A percentile compares a stretch with the other conserved stretches of the same genome.
Evolutionary conservation across 2,888 invertebrate genomes (phyloP).

Genomic region (Euzophera pinguis): DNA sequence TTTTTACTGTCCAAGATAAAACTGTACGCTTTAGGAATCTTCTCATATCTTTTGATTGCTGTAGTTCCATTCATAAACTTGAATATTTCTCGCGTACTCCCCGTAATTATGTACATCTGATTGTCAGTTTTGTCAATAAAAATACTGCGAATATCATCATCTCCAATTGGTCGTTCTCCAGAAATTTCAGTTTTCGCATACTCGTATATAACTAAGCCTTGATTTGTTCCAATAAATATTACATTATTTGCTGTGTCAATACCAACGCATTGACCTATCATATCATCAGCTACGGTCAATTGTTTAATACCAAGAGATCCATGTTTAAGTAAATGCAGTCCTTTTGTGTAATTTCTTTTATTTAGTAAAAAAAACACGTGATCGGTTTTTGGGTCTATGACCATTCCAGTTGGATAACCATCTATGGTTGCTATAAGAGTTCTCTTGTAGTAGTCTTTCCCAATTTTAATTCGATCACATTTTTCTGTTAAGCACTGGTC

Average conservation of each 20-base stretch:
- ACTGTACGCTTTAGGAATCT: slow-evolving; percentile 63
- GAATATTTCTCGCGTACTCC: slow-evolving; percentile 60
- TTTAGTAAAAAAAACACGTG: slow-evolving; percentile 67
- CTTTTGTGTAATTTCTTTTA: slow-evolving; percentile 68
- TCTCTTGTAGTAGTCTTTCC: slow-evolving; percentile 59
- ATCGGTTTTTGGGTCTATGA: slow-evolving; percentile 59
- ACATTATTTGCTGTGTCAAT: slow-evolving; percentile 47
- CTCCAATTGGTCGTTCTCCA: slow-evolving; percentile 64
- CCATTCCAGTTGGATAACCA: slow-evolving; percentile 64
- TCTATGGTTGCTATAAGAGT: slow-evolving; percentile 65
- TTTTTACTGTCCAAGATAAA: slow-evolving; percentile 61
- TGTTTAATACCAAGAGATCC: slow-evolving; percentile 64
- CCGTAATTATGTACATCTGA: slow-evolving; percentile 66
- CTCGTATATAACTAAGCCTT: slow-evolving; percentile 62
- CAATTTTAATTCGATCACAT: slow-evolving; percentile 65
- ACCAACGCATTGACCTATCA: slow-evolving; percentile 61
- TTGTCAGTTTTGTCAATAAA: slow-evolving; percentile 63
- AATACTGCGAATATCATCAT: slow-evolving; percentile 63
- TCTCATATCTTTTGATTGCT: slow-evolving; percentile 63
- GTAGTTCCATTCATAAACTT: slow-evolving; percentile 62
- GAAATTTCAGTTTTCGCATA: slow-evolving; percentile 56
- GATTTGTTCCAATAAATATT: slow-evolving; percentile 67
- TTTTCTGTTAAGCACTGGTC: slow-evolving; percentile 37
- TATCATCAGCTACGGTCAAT: slow-evolving; percentile 57
- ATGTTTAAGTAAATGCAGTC: slow-evolving; percentile 59